Conservation (phyloP, 2,113 vertebrate genomes). For the Erinaceus europaeus region DNA sequence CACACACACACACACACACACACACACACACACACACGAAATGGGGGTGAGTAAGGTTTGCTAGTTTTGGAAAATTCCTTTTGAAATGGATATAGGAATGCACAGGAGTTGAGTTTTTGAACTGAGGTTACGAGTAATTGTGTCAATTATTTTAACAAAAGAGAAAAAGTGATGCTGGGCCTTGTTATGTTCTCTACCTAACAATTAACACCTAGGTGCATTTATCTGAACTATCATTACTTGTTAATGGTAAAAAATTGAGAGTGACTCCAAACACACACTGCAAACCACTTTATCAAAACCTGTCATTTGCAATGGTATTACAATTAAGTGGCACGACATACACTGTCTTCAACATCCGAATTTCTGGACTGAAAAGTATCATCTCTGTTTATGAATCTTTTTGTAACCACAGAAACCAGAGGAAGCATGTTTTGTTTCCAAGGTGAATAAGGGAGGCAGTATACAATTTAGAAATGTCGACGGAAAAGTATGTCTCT, state of each 20-base stretch:
- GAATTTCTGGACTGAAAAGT: not conserved
- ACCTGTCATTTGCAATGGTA: not conserved
- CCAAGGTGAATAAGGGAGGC: conserved; percentile 15
- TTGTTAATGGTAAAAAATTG: not conserved
- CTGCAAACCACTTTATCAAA: not conserved
- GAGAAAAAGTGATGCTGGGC: not conserved
- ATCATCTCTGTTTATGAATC: not conserved
- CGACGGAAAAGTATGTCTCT: conserved; percentile 25
- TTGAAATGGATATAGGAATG: not conserved
- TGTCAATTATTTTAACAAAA: conserved; percentile 17
- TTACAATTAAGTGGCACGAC: not conserved
- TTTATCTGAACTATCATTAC: conserved; percentile 35
- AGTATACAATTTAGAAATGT: not conserved
- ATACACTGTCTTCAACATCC: not conserved
- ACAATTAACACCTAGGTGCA: not conserved
- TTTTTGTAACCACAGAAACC: not conserved
- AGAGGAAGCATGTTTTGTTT: not conserved
- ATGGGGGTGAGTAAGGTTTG: not conserved
- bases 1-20: too few relatives aligned
- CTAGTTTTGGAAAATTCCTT: conserved; percentile 40
- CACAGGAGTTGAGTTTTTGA: not conserved
- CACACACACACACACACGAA: too few relatives aligned
- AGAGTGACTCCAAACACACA: not conserved
- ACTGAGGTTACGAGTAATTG: not conserved
- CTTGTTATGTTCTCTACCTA: conserved; percentile 20